Conservation (phyloP, 2,888 invertebrate species). For the Antheraea yamamai region DNA sequence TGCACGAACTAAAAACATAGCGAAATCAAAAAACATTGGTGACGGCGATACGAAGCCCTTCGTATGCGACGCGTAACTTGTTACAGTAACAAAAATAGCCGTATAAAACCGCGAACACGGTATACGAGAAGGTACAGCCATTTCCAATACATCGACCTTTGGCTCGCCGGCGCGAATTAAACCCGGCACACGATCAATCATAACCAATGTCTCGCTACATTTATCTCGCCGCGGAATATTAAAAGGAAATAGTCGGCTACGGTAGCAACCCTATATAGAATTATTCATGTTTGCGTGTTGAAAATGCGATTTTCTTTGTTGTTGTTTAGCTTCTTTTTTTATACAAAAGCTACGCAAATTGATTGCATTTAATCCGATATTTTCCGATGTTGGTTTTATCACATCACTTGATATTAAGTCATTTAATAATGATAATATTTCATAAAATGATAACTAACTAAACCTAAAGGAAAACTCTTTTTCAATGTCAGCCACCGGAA, state of each 20-base stretch:
- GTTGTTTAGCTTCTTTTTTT: not conserved
- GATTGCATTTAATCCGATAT: not conserved
- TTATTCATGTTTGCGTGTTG: not conserved
- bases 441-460: no score
- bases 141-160: slow-evolving; percentile 26
- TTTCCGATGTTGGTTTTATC: not conserved
- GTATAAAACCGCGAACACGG: slow-evolving; percentile 12
- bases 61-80: slow-evolving; percentile 10
- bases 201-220: slow-evolving; percentile 69
- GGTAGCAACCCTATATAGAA: slow-evolving; percentile 4
- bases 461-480: no score
- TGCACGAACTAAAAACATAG: not conserved
- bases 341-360: not conserved
- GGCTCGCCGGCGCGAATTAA: slow-evolving; percentile 46
- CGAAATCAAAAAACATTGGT: not conserved
- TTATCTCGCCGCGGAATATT: slow-evolving; percentile 71
- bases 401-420: no score
- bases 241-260: slow-evolving; percentile 50
- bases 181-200: slow-evolving; percentile 68
- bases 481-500: no score
- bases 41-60: not conserved
- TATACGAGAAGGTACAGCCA: slow-evolving; percentile 19
- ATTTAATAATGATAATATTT: no score
- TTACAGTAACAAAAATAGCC: slow-evolving; percentile 7
- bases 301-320: not conserved